A percentile compares a stretch with the other conserved stretches of the same genome.
Evolutionary conservation across 2,113 vertebrate species (phyloP).

Genomic region (Sphyrna mokarran): DNA sequence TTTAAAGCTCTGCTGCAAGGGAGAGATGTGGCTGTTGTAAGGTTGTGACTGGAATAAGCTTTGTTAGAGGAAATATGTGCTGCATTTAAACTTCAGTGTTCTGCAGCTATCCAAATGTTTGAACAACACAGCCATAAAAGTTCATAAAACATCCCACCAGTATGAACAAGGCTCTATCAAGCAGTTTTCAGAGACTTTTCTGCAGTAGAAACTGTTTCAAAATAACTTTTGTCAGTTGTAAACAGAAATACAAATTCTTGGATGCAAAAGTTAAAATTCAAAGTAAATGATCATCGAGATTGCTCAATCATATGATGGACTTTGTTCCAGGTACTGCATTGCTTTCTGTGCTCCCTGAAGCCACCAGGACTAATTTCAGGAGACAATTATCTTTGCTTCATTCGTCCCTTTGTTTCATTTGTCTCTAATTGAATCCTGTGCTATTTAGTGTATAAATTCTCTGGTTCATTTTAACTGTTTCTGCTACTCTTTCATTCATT

Average conservation of each 20-base stretch:
- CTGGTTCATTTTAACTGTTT: neutral
- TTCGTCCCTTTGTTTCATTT: neutral
- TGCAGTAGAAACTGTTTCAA: neutral
- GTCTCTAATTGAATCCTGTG: neutral
- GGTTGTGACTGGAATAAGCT: neutral
- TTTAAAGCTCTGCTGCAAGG: neutral
- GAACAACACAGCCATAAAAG: neutral
- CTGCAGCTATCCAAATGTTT: conserved; percentile 3
- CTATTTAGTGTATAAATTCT: neutral
- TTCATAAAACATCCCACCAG: neutral
- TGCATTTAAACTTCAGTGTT: neutral
- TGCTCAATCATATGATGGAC: neutral
- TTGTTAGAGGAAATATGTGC: neutral
- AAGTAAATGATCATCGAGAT: neutral
- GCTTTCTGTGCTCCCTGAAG: neutral
- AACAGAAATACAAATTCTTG: neutral
- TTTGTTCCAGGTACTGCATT: neutral
- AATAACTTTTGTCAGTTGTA: neutral
- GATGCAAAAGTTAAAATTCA: neutral
- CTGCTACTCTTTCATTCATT: neutral
- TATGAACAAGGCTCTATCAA: neutral
- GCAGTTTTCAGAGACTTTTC: neutral
- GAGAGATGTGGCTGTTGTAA: neutral
- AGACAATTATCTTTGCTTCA: neutral
- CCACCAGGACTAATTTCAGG: neutral